Percentiles rank a stretch among this genome's conserved stretches.
phyloP scores from a whole-genome alignment of 2,113 vertebrate genomes.

The Cervus canadensis region DNA sequence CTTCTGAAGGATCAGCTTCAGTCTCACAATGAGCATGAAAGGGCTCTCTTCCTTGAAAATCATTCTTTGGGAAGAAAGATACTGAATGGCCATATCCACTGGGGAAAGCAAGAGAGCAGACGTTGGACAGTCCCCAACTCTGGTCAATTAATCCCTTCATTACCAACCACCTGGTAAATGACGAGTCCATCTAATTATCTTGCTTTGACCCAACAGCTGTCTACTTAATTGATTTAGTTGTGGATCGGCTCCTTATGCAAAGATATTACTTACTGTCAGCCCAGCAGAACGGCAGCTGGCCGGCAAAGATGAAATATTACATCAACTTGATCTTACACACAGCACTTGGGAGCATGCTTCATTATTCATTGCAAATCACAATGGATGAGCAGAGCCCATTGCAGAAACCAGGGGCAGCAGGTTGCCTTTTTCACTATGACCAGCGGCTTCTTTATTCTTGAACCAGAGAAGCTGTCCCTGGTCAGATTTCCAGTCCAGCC shows the following conservation, averaged over 20 bases:
- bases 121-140: background rate
- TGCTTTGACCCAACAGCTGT: slow-evolving; percentile 70
- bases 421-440: background rate
- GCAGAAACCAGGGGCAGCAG: slow-evolving; percentile 43
- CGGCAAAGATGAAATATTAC: slow-evolving; percentile 65
- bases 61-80: background rate
- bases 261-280: slow-evolving; percentile 68
- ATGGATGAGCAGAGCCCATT: slow-evolving; percentile 36
- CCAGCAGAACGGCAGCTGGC: slow-evolving; percentile 73
- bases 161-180: slow-evolving; percentile 64
- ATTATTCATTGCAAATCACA: slow-evolving; percentile 80
- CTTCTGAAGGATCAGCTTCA: background rate
- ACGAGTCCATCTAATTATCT: slow-evolving; percentile 69
- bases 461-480: background rate
- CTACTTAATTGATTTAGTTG: slow-evolving; percentile 76
- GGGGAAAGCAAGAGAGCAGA: slow-evolving; percentile 35
- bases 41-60: background rate
- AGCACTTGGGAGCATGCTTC: slow-evolving; percentile 61
- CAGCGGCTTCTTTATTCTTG: background rate
- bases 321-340: slow-evolving; percentile 68
- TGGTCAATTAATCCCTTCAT: slow-evolving; percentile 46
- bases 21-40: background rate
- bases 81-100: rapidly evolving
- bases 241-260: slow-evolving; percentile 62
- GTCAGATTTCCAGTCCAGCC: background rate